Evolutionary conservation across 2,113 vertebrate species (phyloP), one percentile per base, ranked within the genome.

Genomic region (Gadus chalcogrammus): DNA sequence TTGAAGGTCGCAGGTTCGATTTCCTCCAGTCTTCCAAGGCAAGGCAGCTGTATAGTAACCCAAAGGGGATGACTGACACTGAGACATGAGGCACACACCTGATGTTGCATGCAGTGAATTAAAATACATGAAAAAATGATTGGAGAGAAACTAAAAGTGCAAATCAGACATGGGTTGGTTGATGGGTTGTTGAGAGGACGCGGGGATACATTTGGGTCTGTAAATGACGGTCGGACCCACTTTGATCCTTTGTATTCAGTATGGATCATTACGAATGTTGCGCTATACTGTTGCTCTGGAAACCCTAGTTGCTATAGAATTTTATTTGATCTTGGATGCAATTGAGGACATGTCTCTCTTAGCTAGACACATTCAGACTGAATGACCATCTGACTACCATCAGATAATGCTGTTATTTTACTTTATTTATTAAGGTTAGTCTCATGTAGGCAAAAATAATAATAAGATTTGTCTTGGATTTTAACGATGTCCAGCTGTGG

Each of bases 1-100:
- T 31, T 0, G 27, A 13, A 9, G 58, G 20, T 62, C 4, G 64
- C 27, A 15, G 58, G 35, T 65, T 48, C 53, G 68, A 60, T 22
- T 67, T 62, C 2, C 4, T 73, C 72, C 74, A 72, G 78, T 9
- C 15, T 68, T 75, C 67, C 22, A 15, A 63, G 22, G 53, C 27
- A 22, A 64, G 18, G 59, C 28, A 64, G 38, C 56, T 27, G 27
- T 64, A 73, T 83, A 18, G 28, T 55, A 17, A 0, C 35, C 31
- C 24, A 64, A 55, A 3, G 12, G 35, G 4, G 28, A 48, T 20
- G 42, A 48, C 42, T 13, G 12, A 48, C 12, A 48, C 42, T 7
- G 42, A 48, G 42, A 48, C 42, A 48, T 48, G 42, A 48, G 8
- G 8, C 9, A 48, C 12, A 11, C 42, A 13, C 42, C 42, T 7